Evolutionary conservation across 2,888 invertebrate species (phyloP), one percentile per base, ranked within the genome.

Genomic region (Pristionchus japonicus): DNA sequence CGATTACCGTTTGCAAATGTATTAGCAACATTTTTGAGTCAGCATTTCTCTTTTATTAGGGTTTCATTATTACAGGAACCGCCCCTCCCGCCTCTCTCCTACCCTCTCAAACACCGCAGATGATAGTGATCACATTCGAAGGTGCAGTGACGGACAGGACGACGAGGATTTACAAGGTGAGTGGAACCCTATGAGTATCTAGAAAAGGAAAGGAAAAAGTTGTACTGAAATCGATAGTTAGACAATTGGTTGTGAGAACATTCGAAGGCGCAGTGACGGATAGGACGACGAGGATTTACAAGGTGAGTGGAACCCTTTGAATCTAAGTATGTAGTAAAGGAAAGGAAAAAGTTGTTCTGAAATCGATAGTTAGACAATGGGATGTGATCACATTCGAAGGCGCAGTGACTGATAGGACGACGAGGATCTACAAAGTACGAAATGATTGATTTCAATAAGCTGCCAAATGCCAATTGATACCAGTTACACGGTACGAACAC

Each of bases 181-280:
- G 49, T 9, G n/a, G 15, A 61, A 43, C n/a, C 40, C 20, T 84
- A 15, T 84, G 7, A 27, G 27, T 34, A 70, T n/a, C n/a, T n/a
- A n/a, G n/a, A n/a, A n/a, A n/a, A n/a, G n/a, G n/a, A n/a, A n/a
- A n/a, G n/a, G n/a, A n/a, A n/a, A n/a, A n/a, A n/a, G n/a, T n/a
- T n/a, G n/a, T n/a, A n/a, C n/a, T n/a, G n/a, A n/a, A n/a, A n/a
- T n/a, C n/a, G n/a, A n/a, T n/a, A n/a, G n/a, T n/a, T n/a, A n/a
- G n/a, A n/a, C 94, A 94, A 89, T 93, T 94, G 94, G 89, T 94
- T 52, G 88, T 94, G 61, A 82, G 94, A 13, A 91, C 92, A 0
- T 94, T 93, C 85, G 93, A 93, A 40, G 94, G 92, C 20, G 91
- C 94, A 15, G 90, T 94, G 52, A 93, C 92, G 20, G 94, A 93